Conservation (phyloP, 2,113 vertebrate species). For the Acanthochromis polyacanthus region DNA sequence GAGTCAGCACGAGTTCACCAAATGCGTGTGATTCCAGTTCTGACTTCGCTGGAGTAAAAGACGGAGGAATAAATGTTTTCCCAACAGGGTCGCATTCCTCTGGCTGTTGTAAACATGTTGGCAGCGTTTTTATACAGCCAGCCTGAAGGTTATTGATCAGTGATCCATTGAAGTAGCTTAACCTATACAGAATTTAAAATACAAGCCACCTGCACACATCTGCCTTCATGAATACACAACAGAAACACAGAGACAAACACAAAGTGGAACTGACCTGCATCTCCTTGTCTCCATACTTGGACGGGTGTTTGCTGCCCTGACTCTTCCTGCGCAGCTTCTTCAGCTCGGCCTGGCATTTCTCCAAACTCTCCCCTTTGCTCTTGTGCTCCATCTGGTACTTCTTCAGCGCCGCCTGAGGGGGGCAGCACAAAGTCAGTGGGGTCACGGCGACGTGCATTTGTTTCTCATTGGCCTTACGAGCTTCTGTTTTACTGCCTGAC, state of each 20-base stretch:
- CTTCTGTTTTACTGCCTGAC: neutral
- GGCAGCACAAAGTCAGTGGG: constrained; percentile 60
- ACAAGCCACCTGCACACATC: neutral
- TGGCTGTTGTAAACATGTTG: neutral
- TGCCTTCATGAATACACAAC: neutral
- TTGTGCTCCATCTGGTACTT: constrained; percentile 98
- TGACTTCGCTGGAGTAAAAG: constrained; percentile 4
- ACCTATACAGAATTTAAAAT: no score
- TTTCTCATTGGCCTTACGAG: neutral
- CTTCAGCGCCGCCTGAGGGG: constrained; percentile 93
- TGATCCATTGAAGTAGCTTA: neutral
- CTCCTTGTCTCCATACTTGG: constrained; percentile 97
- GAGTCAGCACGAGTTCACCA: constrained; percentile 3
- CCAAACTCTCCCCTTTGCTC: constrained; percentile 93
- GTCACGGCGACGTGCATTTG: neutral
- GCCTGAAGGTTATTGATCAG: neutral
- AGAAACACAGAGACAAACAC: neutral
- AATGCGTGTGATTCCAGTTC: neutral
- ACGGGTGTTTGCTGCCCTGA: constrained; percentile 96
- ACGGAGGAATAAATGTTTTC: neutral
- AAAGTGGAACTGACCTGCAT: constrained; percentile 84
- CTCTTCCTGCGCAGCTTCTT: constrained; percentile 98
- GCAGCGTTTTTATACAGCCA: constrained; percentile 10
- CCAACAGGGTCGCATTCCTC: constrained; percentile 4
- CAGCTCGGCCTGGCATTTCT: constrained; percentile 96